Evolutionary conservation across 2,888 invertebrate genomes (phyloP).

Genomic region (Noctua pronuba): DNA sequence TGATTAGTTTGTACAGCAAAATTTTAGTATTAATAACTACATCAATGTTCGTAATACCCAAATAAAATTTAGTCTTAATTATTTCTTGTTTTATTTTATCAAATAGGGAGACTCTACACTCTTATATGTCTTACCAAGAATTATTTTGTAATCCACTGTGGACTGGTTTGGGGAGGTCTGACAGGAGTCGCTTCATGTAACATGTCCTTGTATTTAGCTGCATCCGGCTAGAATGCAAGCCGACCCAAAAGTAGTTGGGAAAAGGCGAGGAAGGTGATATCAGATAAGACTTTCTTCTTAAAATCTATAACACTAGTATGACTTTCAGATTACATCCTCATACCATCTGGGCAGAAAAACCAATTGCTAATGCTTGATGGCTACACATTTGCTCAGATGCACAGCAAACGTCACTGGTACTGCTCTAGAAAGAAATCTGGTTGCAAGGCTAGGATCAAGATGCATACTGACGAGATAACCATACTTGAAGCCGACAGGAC

Average conservation of each 20-base stretch:
- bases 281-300: not conserved
- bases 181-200: not conserved
- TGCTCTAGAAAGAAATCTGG: conserved; percentile 61
- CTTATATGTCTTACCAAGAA: not conserved
- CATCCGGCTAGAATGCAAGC: not conserved
- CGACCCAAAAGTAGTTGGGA: not conserved
- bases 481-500: conserved; percentile 54
- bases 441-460: conserved; percentile 66
- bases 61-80: not conserved
- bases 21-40: not conserved
- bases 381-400: conserved; percentile 66
- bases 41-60: not conserved
- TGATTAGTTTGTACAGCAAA: not conserved
- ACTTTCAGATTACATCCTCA: conserved; percentile 60
- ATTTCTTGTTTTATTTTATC: conserved; percentile 2
- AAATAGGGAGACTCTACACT: not conserved
- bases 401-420: conserved; percentile 62
- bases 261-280: not conserved
- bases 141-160: not conserved
- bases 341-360: conserved; percentile 57
- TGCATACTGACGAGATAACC: conserved; percentile 52
- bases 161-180: not conserved
- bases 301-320: not conserved
- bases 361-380: conserved; percentile 64
- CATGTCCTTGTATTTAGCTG: not conserved